These are phyloP conservation scores for Garra rufa DNA, from an alignment of 2,113 vertebrate genomes.

Conservation along the genomic window DNA sequence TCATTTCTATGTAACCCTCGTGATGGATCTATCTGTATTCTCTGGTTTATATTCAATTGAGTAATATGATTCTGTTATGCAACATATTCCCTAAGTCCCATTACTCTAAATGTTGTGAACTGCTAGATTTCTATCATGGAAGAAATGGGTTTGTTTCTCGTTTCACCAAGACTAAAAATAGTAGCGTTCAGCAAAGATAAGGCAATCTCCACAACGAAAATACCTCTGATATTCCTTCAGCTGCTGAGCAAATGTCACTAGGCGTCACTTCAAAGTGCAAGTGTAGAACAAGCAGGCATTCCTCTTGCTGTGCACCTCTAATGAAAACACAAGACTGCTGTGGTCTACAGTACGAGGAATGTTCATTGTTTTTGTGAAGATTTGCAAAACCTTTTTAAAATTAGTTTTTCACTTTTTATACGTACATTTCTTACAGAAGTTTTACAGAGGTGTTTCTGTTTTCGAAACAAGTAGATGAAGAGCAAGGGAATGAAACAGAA, in stretches of 20 bases:
- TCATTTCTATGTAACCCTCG: background rate
- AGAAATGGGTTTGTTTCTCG: constrained; percentile 33
- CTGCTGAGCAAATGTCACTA: constrained; percentile 64
- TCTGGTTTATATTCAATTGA: constrained; percentile 21
- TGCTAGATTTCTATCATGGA: background rate
- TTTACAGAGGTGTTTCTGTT: background rate
- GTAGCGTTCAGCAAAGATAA: constrained; percentile 50
- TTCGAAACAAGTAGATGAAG: background rate
- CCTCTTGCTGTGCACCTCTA: background rate
- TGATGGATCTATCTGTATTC: background rate
- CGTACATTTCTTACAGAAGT: background rate
- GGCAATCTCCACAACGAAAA: constrained; percentile 35
- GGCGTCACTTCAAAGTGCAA: constrained; percentile 49
- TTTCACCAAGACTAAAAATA: constrained; percentile 52
- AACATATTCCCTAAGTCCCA: constrained; percentile 12
- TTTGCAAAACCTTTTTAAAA: background rate
- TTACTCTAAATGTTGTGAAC: constrained; percentile 4
- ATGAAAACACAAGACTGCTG: background rate
- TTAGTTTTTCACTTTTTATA: background rate
- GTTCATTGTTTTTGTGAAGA: background rate
- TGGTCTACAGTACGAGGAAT: background rate
- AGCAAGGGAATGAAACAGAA: background rate
- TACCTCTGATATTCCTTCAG: constrained; percentile 60
- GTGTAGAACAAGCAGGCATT: constrained; percentile 36
- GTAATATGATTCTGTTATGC: background rate